A percentile compares a stretch with the other conserved stretches of the same genome.
Conservation (phyloP, 2,113 vertebrate genomes). For the Lagopus leucura region DNA sequence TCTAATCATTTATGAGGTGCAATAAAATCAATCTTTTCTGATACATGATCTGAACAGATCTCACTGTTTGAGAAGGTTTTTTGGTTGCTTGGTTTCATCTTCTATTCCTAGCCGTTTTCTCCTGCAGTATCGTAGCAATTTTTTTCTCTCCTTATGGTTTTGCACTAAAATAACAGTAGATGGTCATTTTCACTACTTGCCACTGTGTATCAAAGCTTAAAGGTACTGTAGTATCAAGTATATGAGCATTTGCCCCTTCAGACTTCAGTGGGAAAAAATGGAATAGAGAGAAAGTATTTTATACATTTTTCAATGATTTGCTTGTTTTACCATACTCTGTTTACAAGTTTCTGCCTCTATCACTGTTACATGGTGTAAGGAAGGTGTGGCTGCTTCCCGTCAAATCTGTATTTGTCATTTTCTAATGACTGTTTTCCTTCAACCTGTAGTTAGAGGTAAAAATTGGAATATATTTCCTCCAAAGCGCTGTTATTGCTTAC, state of each 20-base stretch:
- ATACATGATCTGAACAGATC: not conserved
- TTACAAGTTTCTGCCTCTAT: not conserved
- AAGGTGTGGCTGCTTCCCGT: not conserved
- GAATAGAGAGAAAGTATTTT: not conserved
- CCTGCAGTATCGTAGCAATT: not conserved
- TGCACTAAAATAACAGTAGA: not conserved
- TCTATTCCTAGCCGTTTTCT: not conserved
- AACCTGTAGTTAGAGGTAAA: not conserved
- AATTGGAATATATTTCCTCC: not conserved
- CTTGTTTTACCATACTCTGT: not conserved
- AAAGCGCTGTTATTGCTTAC: not conserved
- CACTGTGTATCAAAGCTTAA: not conserved
- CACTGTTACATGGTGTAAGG: not conserved
- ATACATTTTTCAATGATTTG: not conserved
- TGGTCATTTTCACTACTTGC: not conserved
- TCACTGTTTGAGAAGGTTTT: not conserved
- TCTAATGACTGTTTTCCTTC: slow-evolving; percentile 21
- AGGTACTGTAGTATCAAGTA: not conserved
- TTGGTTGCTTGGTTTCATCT: not conserved
- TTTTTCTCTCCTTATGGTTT: not conserved
- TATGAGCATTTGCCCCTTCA: not conserved
- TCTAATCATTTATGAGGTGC: not conserved
- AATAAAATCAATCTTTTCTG: not conserved
- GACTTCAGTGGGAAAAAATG: not conserved
- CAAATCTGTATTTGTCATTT: not conserved